phyloP scores from a whole-genome alignment of 1,140 invertebrate genomes.

The Anagrus nilaparvatae region DNA sequence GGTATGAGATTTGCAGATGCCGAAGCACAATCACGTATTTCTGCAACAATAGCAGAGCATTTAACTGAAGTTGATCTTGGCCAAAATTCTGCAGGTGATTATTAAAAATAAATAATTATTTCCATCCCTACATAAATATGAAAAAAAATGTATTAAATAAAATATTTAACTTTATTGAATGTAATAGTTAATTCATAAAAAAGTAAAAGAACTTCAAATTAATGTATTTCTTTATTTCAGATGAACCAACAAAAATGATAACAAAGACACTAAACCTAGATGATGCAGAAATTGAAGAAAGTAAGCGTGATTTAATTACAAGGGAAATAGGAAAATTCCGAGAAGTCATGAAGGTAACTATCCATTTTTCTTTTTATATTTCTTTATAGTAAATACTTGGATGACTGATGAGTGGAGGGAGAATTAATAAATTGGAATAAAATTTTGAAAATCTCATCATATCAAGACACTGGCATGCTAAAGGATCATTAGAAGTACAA shows the following conservation, averaged over 20 bases:
- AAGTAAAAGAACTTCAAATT: background rate
- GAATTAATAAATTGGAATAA: conserved; percentile 2
- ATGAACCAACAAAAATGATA: conserved; percentile 50
- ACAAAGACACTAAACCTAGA: conserved; percentile 55
- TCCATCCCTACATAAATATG: background rate
- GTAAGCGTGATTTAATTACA: conserved; percentile 91
- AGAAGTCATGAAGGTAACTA: conserved; percentile 88
- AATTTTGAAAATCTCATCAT: too few species aligned
- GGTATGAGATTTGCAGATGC: conserved; percentile 63
- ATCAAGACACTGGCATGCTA: too few species aligned
- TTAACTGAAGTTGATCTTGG: conserved; percentile 63
- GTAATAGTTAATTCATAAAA: background rate
- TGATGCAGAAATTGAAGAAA: conserved; percentile 86
- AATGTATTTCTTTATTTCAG: conserved; percentile 27
- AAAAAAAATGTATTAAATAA: background rate
- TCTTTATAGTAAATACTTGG: conserved; percentile 4
- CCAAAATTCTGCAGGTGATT: conserved; percentile 36
- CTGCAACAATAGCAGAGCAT: conserved; percentile 71
- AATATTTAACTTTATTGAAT: background rate
- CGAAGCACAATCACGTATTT: conserved; percentile 62
- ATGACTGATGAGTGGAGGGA: conserved; percentile 1
- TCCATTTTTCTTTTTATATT: conserved; percentile 10
- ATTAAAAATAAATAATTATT: conserved; percentile 8
- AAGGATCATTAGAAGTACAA: too few species aligned
- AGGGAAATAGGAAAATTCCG: conserved; percentile 94